phyloP scores from a whole-genome alignment of 2,888 invertebrate species.

The Aethes cnicana region DNA sequence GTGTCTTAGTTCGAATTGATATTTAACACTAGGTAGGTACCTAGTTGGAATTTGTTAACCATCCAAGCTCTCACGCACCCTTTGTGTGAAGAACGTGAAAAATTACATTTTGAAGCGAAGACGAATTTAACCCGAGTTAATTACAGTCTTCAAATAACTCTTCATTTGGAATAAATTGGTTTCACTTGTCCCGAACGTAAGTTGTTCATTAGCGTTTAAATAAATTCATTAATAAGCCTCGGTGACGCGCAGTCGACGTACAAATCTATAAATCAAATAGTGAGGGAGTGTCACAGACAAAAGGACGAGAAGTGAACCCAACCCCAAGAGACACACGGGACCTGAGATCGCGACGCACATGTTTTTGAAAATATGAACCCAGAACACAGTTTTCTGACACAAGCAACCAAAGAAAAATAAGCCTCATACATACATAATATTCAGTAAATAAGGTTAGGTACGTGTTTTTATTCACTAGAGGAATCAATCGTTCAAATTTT shows the following conservation, averaged over 20 bases:
- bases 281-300: slow-evolving; percentile 80
- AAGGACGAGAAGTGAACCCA: slow-evolving; percentile 69
- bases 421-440: too few relatives aligned
- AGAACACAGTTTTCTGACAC: too few relatives aligned
- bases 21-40: too few relatives aligned
- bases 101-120: slow-evolving; percentile 20
- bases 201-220: slow-evolving; percentile 81
- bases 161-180: slow-evolving; percentile 72
- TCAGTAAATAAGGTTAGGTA: too few relatives aligned
- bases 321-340: slow-evolving; percentile 50
- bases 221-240: slow-evolving; percentile 80
- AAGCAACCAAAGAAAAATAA: too few relatives aligned
- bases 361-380: too few relatives aligned
- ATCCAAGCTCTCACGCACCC: not conserved
- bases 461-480: too few relatives aligned
- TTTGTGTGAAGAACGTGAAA: slow-evolving; percentile 12
- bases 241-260: slow-evolving; percentile 76
- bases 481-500: too few relatives aligned
- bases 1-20: too few relatives aligned
- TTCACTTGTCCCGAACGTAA: slow-evolving; percentile 76
- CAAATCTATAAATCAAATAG: slow-evolving; percentile 81
- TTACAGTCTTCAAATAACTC: slow-evolving; percentile 65
- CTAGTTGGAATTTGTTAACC: too few relatives aligned
- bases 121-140: slow-evolving; percentile 42
- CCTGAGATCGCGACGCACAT: slow-evolving; percentile 32